phyloP scores from a whole-genome alignment of 2,888 invertebrate species.

The Leuctra nigra region DNA sequence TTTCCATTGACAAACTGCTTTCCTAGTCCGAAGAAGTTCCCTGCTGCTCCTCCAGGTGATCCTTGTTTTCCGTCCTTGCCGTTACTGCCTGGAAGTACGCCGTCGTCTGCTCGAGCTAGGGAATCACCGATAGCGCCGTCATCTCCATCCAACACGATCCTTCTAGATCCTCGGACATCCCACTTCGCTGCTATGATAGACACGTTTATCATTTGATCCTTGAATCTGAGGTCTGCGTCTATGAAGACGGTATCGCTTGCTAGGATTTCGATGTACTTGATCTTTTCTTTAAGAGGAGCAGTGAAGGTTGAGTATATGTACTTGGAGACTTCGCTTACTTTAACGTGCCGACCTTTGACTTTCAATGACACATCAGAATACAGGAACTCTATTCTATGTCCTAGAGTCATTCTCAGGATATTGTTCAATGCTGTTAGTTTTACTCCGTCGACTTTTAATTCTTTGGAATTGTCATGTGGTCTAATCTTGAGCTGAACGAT shows the following conservation, averaged over 20 bases:
- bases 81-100: not conserved
- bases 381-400: too few relatives aligned
- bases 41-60: not conserved
- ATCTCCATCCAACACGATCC: not conserved
- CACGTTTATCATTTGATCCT: not conserved
- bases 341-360: not conserved
- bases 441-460: not conserved
- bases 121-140: not conserved
- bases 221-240: not conserved
- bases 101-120: not conserved
- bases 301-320: not conserved
- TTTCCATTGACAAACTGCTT: not conserved
- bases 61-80: not conserved
- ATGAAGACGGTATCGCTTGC: not conserved
- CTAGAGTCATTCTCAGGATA: not conserved
- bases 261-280: not conserved
- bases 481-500: not conserved
- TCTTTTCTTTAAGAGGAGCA: too few relatives aligned
- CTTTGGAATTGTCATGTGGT: not conserved
- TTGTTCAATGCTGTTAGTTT: not conserved
- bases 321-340: not conserved
- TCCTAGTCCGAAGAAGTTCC: conserved; percentile 17
- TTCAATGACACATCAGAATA: too few relatives aligned
- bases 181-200: not conserved
- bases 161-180: not conserved